Conservation (phyloP, 92 coral and sea anemone genomes). For the Palythoa caribaeorum region DNA sequence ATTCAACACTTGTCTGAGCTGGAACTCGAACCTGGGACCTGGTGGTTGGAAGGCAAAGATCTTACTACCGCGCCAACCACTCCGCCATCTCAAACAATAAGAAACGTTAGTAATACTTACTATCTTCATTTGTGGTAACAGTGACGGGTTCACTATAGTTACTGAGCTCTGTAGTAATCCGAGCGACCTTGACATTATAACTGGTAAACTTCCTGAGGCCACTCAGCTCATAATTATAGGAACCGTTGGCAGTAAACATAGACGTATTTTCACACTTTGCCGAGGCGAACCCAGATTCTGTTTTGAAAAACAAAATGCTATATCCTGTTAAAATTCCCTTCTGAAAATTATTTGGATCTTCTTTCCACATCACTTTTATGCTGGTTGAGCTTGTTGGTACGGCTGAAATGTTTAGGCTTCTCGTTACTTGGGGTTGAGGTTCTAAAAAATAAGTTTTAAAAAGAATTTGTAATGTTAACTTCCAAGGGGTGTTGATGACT, state of each 20-base stretch:
- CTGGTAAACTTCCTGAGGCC: slow-evolving; percentile 44
- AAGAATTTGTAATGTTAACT: not conserved
- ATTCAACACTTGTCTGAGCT: too few species aligned
- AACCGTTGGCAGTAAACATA: not conserved
- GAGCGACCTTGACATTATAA: slow-evolving; percentile 39
- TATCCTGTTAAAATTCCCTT: slow-evolving; percentile 43
- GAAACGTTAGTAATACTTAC: slow-evolving; percentile 9
- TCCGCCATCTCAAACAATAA: not conserved
- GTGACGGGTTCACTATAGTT: slow-evolving; percentile 30
- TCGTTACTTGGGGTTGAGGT: not conserved
- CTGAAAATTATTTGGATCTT: slow-evolving; percentile 24
- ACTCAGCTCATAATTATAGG: slow-evolving; percentile 4
- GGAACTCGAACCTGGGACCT: too few species aligned
- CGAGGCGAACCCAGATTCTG: slow-evolving; percentile 15
- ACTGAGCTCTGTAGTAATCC: slow-evolving; percentile 41
- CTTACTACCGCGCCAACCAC: too few species aligned
- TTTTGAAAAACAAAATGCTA: slow-evolving; percentile 1
- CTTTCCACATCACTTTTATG: slow-evolving; percentile 52
- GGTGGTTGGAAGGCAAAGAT: too few species aligned
- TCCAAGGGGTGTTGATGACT: too few species aligned
- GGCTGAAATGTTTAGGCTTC: not conserved
- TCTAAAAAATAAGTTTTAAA: not conserved
- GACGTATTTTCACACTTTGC: slow-evolving; percentile 6
- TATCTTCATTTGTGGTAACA: slow-evolving; percentile 58
- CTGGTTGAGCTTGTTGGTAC: slow-evolving; percentile 43